Evolutionary conservation across 1,140 invertebrate species (phyloP).

Genomic region (Cyrtorhinus lividipennis): DNA sequence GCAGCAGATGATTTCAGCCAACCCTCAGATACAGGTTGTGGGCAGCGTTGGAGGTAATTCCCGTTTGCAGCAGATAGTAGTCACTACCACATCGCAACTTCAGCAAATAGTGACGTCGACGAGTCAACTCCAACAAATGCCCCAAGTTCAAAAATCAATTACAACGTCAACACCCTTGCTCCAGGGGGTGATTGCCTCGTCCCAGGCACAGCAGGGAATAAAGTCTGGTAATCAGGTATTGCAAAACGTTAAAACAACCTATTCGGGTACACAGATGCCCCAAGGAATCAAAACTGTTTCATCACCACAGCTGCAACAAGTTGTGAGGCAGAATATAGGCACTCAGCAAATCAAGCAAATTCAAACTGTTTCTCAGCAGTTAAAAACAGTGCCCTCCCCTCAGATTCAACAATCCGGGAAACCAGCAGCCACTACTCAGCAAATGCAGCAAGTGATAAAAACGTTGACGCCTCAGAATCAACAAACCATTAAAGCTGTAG

Average conservation of each 20-base stretch:
- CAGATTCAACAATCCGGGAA: background rate
- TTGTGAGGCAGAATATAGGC: no score
- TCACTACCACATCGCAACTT: background rate
- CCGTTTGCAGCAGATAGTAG: background rate
- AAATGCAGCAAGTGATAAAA: background rate
- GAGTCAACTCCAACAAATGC: background rate
- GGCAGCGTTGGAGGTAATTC: no score
- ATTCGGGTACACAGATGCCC: background rate
- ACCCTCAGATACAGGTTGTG: background rate
- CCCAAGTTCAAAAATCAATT: background rate
- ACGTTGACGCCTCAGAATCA: background rate
- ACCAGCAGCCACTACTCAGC: background rate
- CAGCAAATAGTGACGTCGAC: background rate
- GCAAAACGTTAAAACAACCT: no score
- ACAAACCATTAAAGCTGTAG: background rate
- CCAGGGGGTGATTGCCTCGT: background rate
- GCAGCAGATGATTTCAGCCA: background rate
- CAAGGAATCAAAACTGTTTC: background rate
- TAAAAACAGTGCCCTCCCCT: background rate
- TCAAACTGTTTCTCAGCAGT: background rate
- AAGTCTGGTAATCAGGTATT: background rate
- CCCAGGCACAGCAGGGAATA: background rate
- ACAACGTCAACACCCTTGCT: background rate
- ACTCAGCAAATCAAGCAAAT: background rate
- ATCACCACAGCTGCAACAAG: background rate